Base-by-base conservation (phyloP, 2,113 vertebrate species). In the Piprites chloris region DNA sequence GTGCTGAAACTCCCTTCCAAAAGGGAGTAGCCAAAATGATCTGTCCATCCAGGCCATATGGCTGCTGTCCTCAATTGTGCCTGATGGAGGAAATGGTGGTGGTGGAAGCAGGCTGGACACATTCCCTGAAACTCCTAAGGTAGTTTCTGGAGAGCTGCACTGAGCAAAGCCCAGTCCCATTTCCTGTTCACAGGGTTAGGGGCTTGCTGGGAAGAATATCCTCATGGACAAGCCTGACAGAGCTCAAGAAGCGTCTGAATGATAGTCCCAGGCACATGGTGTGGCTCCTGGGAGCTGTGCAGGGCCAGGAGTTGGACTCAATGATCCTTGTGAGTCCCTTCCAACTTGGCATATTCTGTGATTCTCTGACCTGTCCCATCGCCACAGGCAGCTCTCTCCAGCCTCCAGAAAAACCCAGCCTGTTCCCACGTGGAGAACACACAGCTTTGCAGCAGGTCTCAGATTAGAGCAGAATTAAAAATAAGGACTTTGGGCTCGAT, bases 11-110 rank as follows among this genome's bases (percentile, higher is more conserved):
- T 74, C 21, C 11, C 14, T 50, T 22, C 86, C 55, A 14, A 32
- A 28, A 49, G 6, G 28, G 35, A 76, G 46, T 11, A 74, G 28
- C 7, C 28, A 24, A 35, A 67, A 5, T 1, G 6, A 3, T 37
- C 10, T 22, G 46, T 72, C 23, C 4, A 1, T 32, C 22, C 59
- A 18, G 49, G 12, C 62, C 5, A 1, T 6, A 14, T 1, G 0
- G 4, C 15, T 52, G 41, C 16, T 23, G 32, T 14, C 53, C 44
- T 19, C 18, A 58, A 5, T 41, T 12, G 28, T 2, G 3, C 6
- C 5, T 4, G 66, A 12, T 2, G 46, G 37, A 77, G 71, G 27
- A 50, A 75, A 55, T 12, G 49, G 1, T 21, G 24, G 6, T 39
- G 35, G 11, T 9, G 5, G 42, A 37, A 35, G 11, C 23, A 53